Conservation (phyloP, 1,140 invertebrate species). For the Platorchestia sp. region DNA sequence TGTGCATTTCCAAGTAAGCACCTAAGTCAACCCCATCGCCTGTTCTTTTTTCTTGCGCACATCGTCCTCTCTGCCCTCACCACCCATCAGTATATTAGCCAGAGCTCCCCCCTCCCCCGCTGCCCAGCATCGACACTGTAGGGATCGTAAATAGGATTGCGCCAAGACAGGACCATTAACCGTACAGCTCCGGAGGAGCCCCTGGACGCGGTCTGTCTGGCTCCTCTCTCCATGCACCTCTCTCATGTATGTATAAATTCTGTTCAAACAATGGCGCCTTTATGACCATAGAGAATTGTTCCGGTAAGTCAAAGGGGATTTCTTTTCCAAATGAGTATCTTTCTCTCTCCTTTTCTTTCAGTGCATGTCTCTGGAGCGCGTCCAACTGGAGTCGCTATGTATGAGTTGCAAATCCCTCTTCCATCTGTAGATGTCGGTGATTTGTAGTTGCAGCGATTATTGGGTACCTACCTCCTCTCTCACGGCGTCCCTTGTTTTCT, state of each 20-base stretch:
- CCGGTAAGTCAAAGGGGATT: slow-evolving; percentile 8
- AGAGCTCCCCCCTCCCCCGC: neutral
- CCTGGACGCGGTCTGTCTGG: neutral
- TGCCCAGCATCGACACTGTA: neutral
- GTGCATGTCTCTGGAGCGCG: slow-evolving; percentile 11
- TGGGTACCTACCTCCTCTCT: neutral
- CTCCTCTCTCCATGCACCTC: neutral
- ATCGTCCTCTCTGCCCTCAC: neutral
- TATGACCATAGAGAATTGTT: slow-evolving; percentile 49
- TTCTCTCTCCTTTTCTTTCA: neutral
- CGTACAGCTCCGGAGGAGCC: slow-evolving; percentile 26
- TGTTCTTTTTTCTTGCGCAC: neutral
- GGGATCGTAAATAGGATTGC: slow-evolving; percentile 23
- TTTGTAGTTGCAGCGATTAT: neutral
- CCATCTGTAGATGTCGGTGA: neutral
- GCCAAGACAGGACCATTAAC: slow-evolving; percentile 20
- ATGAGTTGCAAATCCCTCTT: neutral
- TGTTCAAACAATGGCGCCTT: slow-evolving; percentile 49
- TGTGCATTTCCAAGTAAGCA: neutral
- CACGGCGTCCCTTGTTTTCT: neutral
- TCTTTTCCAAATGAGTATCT: slow-evolving; percentile 18
- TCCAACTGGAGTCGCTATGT: neutral
- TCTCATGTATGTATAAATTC: slow-evolving; percentile 44
- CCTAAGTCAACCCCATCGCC: neutral
- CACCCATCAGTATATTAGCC: neutral